phyloP scores from a whole-genome alignment of 2,888 invertebrate species.

The Capitulum mitella region DNA sequence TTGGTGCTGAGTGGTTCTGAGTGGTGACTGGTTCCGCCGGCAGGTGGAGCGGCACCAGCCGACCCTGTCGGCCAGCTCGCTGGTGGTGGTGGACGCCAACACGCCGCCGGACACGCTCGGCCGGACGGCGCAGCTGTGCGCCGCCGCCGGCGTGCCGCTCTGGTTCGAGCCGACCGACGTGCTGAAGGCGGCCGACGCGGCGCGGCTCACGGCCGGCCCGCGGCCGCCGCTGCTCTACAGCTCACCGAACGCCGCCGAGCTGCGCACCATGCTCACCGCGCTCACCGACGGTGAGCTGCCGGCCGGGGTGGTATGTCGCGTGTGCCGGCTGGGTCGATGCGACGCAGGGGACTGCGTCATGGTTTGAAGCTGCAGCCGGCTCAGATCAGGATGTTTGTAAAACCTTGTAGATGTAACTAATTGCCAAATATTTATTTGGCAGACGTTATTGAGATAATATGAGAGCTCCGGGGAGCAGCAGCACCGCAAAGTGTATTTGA shows the following conservation, averaged over 20 bases:
- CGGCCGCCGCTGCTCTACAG: slow-evolving; percentile 50
- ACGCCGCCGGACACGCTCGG: slow-evolving; percentile 60
- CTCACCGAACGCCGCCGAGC: slow-evolving; percentile 73
- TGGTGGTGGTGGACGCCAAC: slow-evolving; percentile 82
- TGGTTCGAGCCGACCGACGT: slow-evolving; percentile 77
- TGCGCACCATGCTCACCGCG: slow-evolving; percentile 41
- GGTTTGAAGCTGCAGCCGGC: too few species aligned
- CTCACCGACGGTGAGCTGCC: background rate
- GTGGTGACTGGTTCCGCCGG: slow-evolving; percentile 30
- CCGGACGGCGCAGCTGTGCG: slow-evolving; percentile 55
- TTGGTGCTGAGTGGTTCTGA: background rate
- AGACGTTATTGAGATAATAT: too few species aligned
- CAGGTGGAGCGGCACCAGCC: slow-evolving; percentile 42
- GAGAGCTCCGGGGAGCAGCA: too few species aligned
- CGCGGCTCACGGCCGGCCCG: slow-evolving; percentile 42
- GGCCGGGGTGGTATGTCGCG: background rate
- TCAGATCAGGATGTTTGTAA: too few species aligned
- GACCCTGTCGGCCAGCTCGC: slow-evolving; percentile 55
- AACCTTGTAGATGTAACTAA: too few species aligned
- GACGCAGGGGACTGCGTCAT: too few species aligned
- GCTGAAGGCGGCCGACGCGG: slow-evolving; percentile 58
- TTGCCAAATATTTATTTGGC: too few species aligned
- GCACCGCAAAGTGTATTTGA: too few species aligned
- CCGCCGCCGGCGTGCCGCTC: slow-evolving; percentile 54
- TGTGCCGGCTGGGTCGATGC: too few species aligned